Base-by-base conservation (phyloP, 1,140 invertebrate species). In the Streblospio benedicti region DNA sequence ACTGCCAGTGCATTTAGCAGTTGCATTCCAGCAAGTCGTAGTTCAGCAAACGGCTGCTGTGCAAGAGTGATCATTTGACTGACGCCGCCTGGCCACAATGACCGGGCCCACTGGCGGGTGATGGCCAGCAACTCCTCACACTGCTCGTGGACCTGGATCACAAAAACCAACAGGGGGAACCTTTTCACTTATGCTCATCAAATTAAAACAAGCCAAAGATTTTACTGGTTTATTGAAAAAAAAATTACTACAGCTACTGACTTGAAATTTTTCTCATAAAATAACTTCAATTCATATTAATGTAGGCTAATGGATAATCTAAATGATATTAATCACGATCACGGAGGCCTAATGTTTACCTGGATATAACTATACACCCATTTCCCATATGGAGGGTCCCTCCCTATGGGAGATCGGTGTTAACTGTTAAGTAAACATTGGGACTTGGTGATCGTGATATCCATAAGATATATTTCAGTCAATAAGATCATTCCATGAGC, bases 11-110 rank as follows among this genome's bases (percentile, higher is more conserved):
- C 75, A 5, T 67, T 60, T 4, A 86, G 67, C 27, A 85, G 67
- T 28, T 78, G 69, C 2, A 85, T 68, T 30, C 81, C 80, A 2
- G 81, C 78, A 38, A 79, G 63, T 57, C 82, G 76, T 16, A 86
- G 71, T 58, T 86, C 85, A 1, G 73, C 62, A 70, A 87, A 86
- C 25, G 85, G 85, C 71, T 85, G 84, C 47, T 80, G 80, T 20
- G 80, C 80, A 20, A 85, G 72, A 23, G 70, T 66, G 59, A 83
- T 67, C n/a, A 86, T 75, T 23, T 80, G 62, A 44, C 81, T 75
- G 60, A 86, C 76, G 0, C 83, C 79, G 57, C 83, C 73, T 5
- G 80, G 68, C 9, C 74, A 73, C 6, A 86, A 57, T 1, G 70
- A 55, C 33, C 75, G 69, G 69, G 83, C 87, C 85, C 85, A 87